Percentiles rank a stretch among this genome's conserved stretches.
Evolutionary conservation across 1,140 invertebrate species (phyloP).

Genomic region (Listronotus bonariensis): DNA sequence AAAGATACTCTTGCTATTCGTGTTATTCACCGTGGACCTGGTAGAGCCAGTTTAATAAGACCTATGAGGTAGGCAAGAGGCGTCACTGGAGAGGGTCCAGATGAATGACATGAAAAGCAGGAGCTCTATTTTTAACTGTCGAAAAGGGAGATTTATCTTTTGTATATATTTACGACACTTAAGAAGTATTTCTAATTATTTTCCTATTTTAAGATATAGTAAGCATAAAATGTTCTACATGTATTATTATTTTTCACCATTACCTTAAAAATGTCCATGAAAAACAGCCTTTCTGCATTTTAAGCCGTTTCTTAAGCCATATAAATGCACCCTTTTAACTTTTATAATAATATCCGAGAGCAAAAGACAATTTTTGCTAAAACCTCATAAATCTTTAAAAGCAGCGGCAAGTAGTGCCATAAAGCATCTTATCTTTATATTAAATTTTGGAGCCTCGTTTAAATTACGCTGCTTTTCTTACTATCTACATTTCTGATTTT

Average conservation of each 20-base stretch:
- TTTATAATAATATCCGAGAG: slow-evolving; percentile 19
- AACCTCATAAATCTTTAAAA: slow-evolving; percentile 17
- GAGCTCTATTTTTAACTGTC: too few relatives aligned
- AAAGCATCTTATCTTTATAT: slow-evolving; percentile 19
- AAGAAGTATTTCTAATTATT: too few relatives aligned
- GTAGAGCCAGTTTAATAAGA: too few relatives aligned
- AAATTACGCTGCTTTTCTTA: neutral
- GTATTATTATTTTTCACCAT: slow-evolving; percentile 9
- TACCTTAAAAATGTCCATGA: slow-evolving; percentile 1
- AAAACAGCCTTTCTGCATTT: slow-evolving; percentile 8
- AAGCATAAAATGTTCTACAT: neutral
- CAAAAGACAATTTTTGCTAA: slow-evolving; percentile 19
- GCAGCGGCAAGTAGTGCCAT: slow-evolving; percentile 4
- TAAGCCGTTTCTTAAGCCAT: slow-evolving; percentile 14
- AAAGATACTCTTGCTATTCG: too few relatives aligned
- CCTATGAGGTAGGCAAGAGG: too few relatives aligned
- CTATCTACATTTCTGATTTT: slow-evolving; percentile 12
- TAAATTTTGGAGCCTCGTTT: slow-evolving; percentile 10
- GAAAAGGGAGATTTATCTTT: too few relatives aligned
- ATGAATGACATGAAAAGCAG: too few relatives aligned
- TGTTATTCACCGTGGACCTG: too few relatives aligned
- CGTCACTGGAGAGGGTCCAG: too few relatives aligned
- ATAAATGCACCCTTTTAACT: slow-evolving; percentile 17
- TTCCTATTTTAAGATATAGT: too few relatives aligned
- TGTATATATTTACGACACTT: too few relatives aligned